phyloP scores from a whole-genome alignment of 1,140 invertebrate species.

The Solenopsis invicta region DNA sequence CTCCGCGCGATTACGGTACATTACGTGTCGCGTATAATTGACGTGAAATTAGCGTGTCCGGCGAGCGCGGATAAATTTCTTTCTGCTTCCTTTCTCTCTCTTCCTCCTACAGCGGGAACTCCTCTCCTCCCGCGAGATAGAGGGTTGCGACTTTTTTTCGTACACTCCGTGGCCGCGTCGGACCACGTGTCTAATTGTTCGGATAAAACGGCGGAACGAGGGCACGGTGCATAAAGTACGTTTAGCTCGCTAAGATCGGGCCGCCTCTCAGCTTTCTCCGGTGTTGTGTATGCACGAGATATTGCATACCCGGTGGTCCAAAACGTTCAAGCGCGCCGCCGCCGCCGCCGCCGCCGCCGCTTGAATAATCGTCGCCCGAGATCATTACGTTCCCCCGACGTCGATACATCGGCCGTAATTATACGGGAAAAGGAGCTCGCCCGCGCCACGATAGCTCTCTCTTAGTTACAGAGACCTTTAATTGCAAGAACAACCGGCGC shows the following conservation, averaged over 20 bases:
- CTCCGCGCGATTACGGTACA: slow-evolving; percentile 1
- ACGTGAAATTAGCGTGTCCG: slow-evolving; percentile 54
- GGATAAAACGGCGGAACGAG: slow-evolving; percentile 82
- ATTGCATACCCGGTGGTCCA: slow-evolving; percentile 78
- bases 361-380: slow-evolving; percentile 55
- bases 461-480: slow-evolving; percentile 29
- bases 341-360: neutral
- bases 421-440: slow-evolving; percentile 40
- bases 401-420: slow-evolving; percentile 57
- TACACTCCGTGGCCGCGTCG: slow-evolving; percentile 66
- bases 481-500: slow-evolving; percentile 31
- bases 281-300: slow-evolving; percentile 58
- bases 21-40: slow-evolving; percentile 46
- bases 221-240: slow-evolving; percentile 80
- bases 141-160: slow-evolving; percentile 44
- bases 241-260: slow-evolving; percentile 79
- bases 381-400: slow-evolving; percentile 41
- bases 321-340: slow-evolving; percentile 26
- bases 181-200: slow-evolving; percentile 82
- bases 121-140: neutral
- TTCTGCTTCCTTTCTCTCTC: slow-evolving; percentile 50
- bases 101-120: slow-evolving; percentile 7
- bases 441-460: slow-evolving; percentile 9
- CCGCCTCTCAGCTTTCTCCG: slow-evolving; percentile 81
- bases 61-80: slow-evolving; percentile 62